Percentiles rank a stretch among this genome's conserved stretches.
Conservation (phyloP, 2,797 vertebrate genomes). For the Borostomias antarcticus region DNA sequence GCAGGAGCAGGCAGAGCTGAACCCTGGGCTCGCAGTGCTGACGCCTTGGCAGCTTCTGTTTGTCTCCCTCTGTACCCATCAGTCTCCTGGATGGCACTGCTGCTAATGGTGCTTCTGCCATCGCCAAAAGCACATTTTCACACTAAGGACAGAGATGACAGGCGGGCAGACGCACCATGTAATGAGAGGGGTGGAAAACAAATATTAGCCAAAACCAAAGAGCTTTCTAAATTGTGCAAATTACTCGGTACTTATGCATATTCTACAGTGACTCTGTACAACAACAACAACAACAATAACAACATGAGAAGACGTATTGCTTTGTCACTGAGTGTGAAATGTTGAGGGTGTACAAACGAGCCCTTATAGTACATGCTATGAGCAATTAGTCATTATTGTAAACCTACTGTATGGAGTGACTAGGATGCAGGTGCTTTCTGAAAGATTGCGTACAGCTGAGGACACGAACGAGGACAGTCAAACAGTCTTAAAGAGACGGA, state of each 20-base stretch:
- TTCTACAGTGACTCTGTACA: constrained; percentile 23
- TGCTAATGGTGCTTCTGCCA: constrained; percentile 22
- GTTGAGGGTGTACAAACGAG: too few species aligned
- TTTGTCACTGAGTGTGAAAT: too few species aligned
- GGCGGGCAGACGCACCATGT: background rate
- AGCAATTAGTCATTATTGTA: constrained; percentile 7
- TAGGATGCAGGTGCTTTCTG: background rate
- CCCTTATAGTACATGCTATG: too few species aligned
- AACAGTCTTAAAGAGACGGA: too few species aligned
- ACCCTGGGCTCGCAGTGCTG: constrained; percentile 25
- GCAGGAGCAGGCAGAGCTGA: constrained; percentile 33
- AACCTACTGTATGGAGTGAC: too few species aligned
- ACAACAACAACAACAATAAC: constrained; percentile 18
- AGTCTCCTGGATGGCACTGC: background rate
- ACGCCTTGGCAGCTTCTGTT: background rate
- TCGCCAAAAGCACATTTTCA: constrained; percentile 19
- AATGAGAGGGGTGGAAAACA: background rate
- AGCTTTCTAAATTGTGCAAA: background rate
- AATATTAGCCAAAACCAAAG: background rate
- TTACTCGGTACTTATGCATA: constrained; percentile 12
- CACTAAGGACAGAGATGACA: constrained; percentile 18
- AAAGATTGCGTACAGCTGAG: too few species aligned
- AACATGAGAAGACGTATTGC: too few species aligned
- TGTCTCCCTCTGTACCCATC: background rate
- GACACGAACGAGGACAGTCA: too few species aligned